phyloP scores from a whole-genome alignment of 2,888 invertebrate genomes.

The Drosophila peninsularis region DNA sequence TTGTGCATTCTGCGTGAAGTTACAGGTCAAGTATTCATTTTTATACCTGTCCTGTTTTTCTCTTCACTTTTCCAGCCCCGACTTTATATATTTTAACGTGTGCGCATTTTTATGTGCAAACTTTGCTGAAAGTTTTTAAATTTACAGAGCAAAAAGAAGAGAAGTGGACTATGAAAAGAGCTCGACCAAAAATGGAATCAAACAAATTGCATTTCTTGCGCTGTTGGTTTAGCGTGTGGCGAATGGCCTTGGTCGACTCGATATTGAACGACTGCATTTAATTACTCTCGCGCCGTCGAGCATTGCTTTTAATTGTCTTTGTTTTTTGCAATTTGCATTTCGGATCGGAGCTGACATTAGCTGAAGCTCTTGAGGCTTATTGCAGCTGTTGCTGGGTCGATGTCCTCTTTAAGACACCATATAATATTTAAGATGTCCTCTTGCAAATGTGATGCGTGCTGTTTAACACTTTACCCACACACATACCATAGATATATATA shows the following conservation, averaged over 20 bases:
- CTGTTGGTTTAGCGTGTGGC: constrained; percentile 15
- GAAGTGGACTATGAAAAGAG: constrained; percentile 5
- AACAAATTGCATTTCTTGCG: constrained; percentile 47
- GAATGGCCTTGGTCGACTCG: constrained; percentile 11
- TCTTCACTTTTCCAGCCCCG: not conserved
- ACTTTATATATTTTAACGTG: constrained; percentile 20
- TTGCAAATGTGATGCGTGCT: constrained; percentile 8
- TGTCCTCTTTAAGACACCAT: constrained; percentile 26
- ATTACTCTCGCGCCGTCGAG: constrained; percentile 28
- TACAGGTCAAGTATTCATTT: constrained; percentile 69
- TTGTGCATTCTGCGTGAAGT: constrained; percentile 43
- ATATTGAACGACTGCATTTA: constrained; percentile 24
- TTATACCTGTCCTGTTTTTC: constrained; percentile 13
- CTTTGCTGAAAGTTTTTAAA: constrained; percentile 54
- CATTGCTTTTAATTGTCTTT: constrained; percentile 29
- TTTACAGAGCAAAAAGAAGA: constrained; percentile 37
- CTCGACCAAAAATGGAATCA: constrained; percentile 41
- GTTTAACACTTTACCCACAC: constrained; percentile 38
- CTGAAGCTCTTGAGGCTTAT: constrained; percentile 14
- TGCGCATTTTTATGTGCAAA: constrained; percentile 62
- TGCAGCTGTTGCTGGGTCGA: constrained; percentile 1
- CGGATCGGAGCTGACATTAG: constrained; percentile 9
- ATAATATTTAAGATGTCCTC: constrained; percentile 26
- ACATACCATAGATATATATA: constrained; percentile 59
- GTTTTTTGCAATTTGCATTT: constrained; percentile 23